These are phyloP conservation scores for Pogonophryne albipinna DNA, from an alignment of 2,797 vertebrate species.

Conservation along the genomic window DNA sequence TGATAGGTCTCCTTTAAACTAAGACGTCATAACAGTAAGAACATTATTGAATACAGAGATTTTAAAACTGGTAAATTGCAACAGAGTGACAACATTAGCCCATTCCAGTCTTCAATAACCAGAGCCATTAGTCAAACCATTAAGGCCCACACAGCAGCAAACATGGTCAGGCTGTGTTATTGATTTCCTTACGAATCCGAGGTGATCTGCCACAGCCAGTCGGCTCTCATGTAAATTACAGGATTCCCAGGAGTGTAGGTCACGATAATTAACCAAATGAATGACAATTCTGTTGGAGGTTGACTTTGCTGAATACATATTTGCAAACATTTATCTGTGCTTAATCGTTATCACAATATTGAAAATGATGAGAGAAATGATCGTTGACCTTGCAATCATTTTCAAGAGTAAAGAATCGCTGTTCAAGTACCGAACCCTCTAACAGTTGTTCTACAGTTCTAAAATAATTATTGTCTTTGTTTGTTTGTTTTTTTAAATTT, in stretches of 20 bases:
- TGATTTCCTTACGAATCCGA: constrained; percentile 78
- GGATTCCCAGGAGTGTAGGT: constrained; percentile 63
- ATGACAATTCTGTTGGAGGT: constrained; percentile 56
- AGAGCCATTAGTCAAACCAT: constrained; percentile 65
- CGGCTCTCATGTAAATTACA: constrained; percentile 72
- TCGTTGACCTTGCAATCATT: constrained; percentile 28
- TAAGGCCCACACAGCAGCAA: constrained; percentile 62
- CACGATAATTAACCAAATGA: constrained; percentile 65
- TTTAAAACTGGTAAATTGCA: constrained; percentile 51
- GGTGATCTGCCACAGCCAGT: constrained; percentile 75
- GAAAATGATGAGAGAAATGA: constrained; percentile 23
- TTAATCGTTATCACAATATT: constrained; percentile 27
- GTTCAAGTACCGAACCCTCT: constrained; percentile 14
- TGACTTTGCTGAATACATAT: constrained; percentile 49
- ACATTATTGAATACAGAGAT: constrained; percentile 51
- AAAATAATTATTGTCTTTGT: constrained; percentile 28
- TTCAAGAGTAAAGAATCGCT: constrained; percentile 31
- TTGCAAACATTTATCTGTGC: constrained; percentile 45
- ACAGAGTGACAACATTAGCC: constrained; percentile 64
- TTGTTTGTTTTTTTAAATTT: background rate
- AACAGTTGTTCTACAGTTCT: constrained; percentile 12
- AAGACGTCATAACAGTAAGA: constrained; percentile 33
- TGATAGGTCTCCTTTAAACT: background rate
- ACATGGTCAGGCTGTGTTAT: constrained; percentile 67
- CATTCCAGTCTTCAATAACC: constrained; percentile 62